Percentiles rank a stretch among this genome's conserved stretches.
phyloP scores from a whole-genome alignment of 2,888 invertebrate species.

The Stenichneumon culpator region DNA sequence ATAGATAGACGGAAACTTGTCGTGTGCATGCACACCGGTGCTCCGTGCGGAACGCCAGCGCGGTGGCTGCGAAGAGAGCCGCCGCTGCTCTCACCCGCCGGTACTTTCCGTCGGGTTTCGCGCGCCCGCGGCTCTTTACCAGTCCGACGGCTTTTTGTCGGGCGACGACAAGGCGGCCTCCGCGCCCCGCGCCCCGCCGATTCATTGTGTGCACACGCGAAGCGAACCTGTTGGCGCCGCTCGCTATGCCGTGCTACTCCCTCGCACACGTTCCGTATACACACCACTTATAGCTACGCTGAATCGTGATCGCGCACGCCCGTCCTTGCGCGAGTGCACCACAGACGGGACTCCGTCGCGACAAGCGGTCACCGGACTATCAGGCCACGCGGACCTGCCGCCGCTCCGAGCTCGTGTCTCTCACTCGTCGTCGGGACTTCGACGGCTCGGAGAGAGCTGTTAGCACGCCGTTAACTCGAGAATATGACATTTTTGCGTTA shows the following conservation, averaged over 20 bases:
- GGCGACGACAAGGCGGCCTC: constrained; percentile 63
- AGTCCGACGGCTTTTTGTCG: constrained; percentile 76
- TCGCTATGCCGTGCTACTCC: constrained; percentile 38
- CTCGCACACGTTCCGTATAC: constrained; percentile 54
- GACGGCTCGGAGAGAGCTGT: constrained; percentile 22
- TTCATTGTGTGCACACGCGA: constrained; percentile 73
- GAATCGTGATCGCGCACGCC: constrained; percentile 36
- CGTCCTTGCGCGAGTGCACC: constrained; percentile 49
- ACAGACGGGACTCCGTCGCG: constrained; percentile 40
- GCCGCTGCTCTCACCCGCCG: constrained; percentile 17
- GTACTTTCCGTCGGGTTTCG: constrained; percentile 58
- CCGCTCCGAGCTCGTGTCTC: constrained; percentile 32
- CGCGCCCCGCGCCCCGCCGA: constrained; percentile 64
- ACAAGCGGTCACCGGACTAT: constrained; percentile 51
- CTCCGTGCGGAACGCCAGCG: constrained; percentile 41
- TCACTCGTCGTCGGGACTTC: constrained; percentile 1
- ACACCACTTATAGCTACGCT: constrained; percentile 52
- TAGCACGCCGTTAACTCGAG: constrained; percentile 16
- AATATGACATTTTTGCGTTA: constrained; percentile 4
- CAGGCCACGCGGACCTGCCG: constrained; percentile 44
- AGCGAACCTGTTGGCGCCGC: constrained; percentile 76
- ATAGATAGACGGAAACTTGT: constrained; percentile 19
- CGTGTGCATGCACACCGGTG: constrained; percentile 20
- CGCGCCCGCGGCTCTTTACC: constrained; percentile 67
- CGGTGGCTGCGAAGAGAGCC: constrained; percentile 44